These are phyloP conservation scores for Agrotis clavis DNA, from an alignment of 2,888 invertebrate genomes.

Conservation along the genomic window DNA sequence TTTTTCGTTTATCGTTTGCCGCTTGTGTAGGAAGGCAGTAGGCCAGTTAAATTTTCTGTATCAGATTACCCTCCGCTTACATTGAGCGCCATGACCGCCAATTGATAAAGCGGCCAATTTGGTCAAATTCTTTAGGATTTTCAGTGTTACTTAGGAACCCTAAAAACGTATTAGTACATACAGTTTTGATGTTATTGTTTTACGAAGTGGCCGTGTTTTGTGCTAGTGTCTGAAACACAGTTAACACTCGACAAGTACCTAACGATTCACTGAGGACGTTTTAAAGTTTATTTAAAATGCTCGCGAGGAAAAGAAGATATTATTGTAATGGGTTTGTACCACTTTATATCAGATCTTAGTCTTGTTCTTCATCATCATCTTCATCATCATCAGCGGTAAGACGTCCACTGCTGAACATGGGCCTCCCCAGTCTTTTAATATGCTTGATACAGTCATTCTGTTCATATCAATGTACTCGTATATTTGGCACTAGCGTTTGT, in stretches of 20 bases:
- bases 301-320: slow-evolving; percentile 58
- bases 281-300: slow-evolving; percentile 40
- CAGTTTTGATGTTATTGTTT: slow-evolving; percentile 46
- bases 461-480: too few species aligned
- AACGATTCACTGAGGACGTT: background rate
- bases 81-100: too few species aligned
- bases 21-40: too few species aligned
- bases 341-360: background rate
- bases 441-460: too few species aligned
- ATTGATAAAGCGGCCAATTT: background rate
- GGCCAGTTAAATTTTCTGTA: too few species aligned
- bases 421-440: too few species aligned
- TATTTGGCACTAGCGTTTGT: too few species aligned
- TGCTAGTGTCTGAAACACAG: slow-evolving; percentile 34
- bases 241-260: slow-evolving; percentile 24
- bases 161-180: slow-evolving; percentile 21
- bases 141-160: slow-evolving; percentile 5
- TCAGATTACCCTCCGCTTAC: too few species aligned
- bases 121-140: background rate
- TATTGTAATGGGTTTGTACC: slow-evolving; percentile 42
- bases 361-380: too few species aligned
- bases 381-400: too few species aligned
- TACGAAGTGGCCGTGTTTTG: slow-evolving; percentile 47
- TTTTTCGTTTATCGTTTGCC: too few species aligned
- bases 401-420: too few species aligned